Conservation (phyloP, 2,113 vertebrate species). For the Henicopernis longicauda region DNA sequence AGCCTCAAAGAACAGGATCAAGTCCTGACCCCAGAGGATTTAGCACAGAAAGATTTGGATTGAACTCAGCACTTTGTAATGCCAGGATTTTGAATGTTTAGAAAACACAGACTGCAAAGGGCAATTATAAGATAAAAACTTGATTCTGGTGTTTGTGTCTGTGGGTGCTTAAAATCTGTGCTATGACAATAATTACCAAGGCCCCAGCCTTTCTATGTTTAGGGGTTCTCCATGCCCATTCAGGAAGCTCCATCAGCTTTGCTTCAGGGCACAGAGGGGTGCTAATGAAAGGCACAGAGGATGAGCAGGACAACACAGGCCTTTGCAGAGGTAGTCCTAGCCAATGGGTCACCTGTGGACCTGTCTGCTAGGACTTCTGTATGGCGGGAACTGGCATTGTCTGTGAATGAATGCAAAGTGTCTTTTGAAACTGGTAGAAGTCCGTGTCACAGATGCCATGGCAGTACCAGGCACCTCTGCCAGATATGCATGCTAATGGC, state of each 20-base stretch:
- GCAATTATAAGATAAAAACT: neutral
- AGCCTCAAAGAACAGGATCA: neutral
- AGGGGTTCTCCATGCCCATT: neutral
- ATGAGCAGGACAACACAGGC: neutral
- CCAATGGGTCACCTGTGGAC: neutral
- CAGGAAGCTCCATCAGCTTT: neutral
- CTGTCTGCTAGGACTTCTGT: neutral
- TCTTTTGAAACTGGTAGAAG: neutral
- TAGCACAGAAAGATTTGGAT: neutral
- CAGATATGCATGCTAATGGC: neutral
- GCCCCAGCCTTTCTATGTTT: neutral
- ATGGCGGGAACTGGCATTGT: neutral
- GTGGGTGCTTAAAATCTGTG: neutral
- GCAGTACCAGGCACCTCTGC: neutral
- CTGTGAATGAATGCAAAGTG: neutral
- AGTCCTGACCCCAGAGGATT: constrained; percentile 8
- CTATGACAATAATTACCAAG: neutral
- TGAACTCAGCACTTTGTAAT: neutral
- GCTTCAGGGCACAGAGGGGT: neutral
- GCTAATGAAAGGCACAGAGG: neutral
- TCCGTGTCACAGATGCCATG: neutral
- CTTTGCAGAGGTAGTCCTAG: neutral
- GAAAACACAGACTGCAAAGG: neutral
- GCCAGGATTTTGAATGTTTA: neutral
- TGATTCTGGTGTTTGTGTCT: neutral